These are phyloP conservation scores for Perognathus longimembris DNA, from an alignment of 2,113 vertebrate genomes.

Conservation along the genomic window DNA sequence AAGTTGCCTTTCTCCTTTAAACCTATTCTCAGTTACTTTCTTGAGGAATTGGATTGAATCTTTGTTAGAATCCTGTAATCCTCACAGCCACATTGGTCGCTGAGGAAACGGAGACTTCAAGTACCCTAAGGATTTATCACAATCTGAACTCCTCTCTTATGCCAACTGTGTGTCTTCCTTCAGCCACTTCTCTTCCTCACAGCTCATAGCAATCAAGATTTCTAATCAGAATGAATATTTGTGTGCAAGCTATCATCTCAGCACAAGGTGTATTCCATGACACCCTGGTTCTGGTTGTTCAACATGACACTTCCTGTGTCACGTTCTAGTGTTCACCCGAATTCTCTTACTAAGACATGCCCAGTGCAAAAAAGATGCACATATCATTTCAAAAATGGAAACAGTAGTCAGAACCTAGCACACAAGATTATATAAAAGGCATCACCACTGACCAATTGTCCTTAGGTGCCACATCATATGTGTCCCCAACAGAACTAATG, in stretches of 20 bases:
- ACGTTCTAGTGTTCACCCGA: too few relatives aligned
- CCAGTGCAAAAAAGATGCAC: neutral
- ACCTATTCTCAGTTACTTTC: neutral
- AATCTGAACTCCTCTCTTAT: neutral
- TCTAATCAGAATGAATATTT: rapidly evolving
- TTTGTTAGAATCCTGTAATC: neutral
- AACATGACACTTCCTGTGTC: rapidly evolving
- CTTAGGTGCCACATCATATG: neutral
- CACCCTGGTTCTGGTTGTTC: neutral
- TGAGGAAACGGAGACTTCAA: neutral
- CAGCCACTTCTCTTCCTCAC: too few relatives aligned
- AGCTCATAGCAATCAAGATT: neutral
- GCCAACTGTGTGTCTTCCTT: neutral
- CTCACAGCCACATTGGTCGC: neutral
- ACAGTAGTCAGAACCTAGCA: neutral
- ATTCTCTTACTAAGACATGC: neutral
- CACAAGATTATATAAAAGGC: neutral
- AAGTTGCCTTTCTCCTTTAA: neutral
- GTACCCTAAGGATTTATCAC: neutral
- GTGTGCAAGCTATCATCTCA: neutral
- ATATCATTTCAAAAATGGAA: neutral
- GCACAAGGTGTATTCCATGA: neutral
- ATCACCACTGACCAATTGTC: neutral
- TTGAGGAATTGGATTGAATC: neutral
- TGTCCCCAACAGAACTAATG: neutral